Conservation (phyloP, 2,888 invertebrate genomes). For the Trichopoda pennipes region DNA sequence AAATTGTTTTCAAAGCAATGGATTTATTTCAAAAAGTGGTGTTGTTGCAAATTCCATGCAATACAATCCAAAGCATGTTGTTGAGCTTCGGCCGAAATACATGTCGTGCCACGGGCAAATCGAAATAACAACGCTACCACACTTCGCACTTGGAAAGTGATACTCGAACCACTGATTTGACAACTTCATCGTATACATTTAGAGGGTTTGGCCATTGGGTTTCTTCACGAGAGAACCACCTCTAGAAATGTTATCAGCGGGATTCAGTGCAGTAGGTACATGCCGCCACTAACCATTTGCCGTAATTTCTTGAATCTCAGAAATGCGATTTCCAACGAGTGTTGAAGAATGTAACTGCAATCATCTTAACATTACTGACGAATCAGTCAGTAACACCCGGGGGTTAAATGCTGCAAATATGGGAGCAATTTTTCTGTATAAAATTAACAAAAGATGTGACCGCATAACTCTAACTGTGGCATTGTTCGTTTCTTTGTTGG, state of each 20-base stretch:
- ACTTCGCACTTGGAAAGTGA: slow-evolving; percentile 37
- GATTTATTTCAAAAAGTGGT: slow-evolving; percentile 9
- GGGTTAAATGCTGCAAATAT: not conserved
- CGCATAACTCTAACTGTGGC: slow-evolving; percentile 26
- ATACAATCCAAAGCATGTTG: slow-evolving; percentile 9
- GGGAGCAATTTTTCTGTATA: slow-evolving; percentile 23
- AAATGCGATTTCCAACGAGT: slow-evolving; percentile 10
- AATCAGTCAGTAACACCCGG: slow-evolving; percentile 25
- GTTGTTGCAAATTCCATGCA: slow-evolving; percentile 26
- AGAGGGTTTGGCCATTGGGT: slow-evolving; percentile 10
- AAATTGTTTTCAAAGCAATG: slow-evolving; percentile 5
- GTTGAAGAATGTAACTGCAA: slow-evolving; percentile 38
- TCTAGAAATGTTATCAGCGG: slow-evolving; percentile 56
- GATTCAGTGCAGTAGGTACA: slow-evolving; percentile 49
- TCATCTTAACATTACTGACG: slow-evolving; percentile 33
- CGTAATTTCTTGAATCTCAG: slow-evolving; percentile 42
- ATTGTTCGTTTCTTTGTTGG: slow-evolving; percentile 37
- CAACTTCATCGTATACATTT: slow-evolving; percentile 8
- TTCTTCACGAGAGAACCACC: slow-evolving; percentile 41
- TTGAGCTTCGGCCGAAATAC: not conserved
- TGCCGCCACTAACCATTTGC: slow-evolving; percentile 43
- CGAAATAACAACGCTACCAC: not conserved
- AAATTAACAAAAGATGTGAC: slow-evolving; percentile 18
- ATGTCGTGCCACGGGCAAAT: slow-evolving; percentile 1
- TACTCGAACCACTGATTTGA: slow-evolving; percentile 18